These are phyloP conservation scores for Ichneumoninae sp. DNA, from an alignment of 2,888 invertebrate genomes.

Conservation along the genomic window DNA sequence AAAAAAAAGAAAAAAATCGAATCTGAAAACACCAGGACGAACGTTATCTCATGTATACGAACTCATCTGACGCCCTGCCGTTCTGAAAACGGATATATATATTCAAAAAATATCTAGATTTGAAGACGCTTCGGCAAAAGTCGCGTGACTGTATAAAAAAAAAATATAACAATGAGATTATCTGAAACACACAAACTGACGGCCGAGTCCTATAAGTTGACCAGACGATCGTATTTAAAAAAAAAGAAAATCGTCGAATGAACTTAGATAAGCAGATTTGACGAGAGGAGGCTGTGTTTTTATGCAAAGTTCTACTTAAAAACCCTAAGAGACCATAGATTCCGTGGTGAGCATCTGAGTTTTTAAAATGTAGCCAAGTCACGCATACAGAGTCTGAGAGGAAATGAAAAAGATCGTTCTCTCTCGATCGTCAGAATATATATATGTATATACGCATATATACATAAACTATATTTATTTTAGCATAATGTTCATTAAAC, in stretches of 20 bases:
- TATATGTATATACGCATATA: slow-evolving; percentile 37
- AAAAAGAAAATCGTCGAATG: slow-evolving; percentile 20
- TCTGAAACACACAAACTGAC: neutral
- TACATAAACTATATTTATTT: slow-evolving; percentile 53
- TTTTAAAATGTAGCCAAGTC: slow-evolving; percentile 44
- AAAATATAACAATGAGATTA: slow-evolving; percentile 30
- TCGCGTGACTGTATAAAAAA: slow-evolving; percentile 5
- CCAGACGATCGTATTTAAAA: neutral
- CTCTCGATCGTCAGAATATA: slow-evolving; percentile 44
- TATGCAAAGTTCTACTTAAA: slow-evolving; percentile 62
- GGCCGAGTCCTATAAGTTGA: slow-evolving; percentile 14
- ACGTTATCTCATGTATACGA: slow-evolving; percentile 12
- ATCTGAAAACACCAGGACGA: neutral
- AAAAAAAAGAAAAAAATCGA: neutral
- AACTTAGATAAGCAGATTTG: slow-evolving; percentile 22
- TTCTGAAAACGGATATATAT: slow-evolving; percentile 16
- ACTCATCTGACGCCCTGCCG: slow-evolving; percentile 7
- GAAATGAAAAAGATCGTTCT: slow-evolving; percentile 25
- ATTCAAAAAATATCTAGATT: neutral
- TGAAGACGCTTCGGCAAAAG: slow-evolving; percentile 7
- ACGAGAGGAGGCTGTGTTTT: slow-evolving; percentile 56
- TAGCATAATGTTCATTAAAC: slow-evolving; percentile 50
- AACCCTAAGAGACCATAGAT: slow-evolving; percentile 43
- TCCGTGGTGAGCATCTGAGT: slow-evolving; percentile 6
- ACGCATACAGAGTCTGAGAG: slow-evolving; percentile 30